A percentile compares a stretch with the other conserved stretches of the same genome.
These are phyloP conservation scores for Dynastes grantii DNA, from an alignment of 2,888 invertebrate species.

Conservation along the genomic window DNA sequence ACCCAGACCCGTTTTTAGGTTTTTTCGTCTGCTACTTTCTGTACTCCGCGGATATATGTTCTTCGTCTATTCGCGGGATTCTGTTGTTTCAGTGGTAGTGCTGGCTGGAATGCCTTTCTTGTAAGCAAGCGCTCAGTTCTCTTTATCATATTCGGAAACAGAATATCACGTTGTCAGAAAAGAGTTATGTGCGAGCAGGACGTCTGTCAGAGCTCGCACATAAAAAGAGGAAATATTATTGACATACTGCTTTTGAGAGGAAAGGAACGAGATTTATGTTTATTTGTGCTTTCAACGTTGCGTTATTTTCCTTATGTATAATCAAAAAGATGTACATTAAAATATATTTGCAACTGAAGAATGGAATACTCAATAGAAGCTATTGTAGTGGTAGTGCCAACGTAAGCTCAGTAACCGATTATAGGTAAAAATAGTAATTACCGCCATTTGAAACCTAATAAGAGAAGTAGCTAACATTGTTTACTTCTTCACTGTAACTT, in stretches of 20 bases:
- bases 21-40: not conserved
- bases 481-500: too few relatives aligned
- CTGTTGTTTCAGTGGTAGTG: not conserved
- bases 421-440: too few relatives aligned
- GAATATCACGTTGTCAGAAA: not conserved
- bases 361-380: too few relatives aligned
- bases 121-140: not conserved
- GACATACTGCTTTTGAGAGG: conserved; percentile 22
- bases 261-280: not conserved
- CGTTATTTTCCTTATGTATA: not conserved
- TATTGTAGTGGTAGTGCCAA: too few relatives aligned
- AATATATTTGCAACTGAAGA: too few relatives aligned
- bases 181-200: not conserved
- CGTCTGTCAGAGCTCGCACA: not conserved
- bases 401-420: too few relatives aligned
- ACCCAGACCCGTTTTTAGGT: conserved; percentile 3
- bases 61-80: not conserved
- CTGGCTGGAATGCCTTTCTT: too few relatives aligned
- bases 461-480: too few relatives aligned
- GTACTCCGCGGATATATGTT: not conserved
- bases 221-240: conserved; percentile 20
- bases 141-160: not conserved
- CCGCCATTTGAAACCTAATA: too few relatives aligned
- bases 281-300: not conserved
- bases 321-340: too few relatives aligned